Conservation (phyloP, 2,888 invertebrate species). For the Carcina quercana region DNA sequence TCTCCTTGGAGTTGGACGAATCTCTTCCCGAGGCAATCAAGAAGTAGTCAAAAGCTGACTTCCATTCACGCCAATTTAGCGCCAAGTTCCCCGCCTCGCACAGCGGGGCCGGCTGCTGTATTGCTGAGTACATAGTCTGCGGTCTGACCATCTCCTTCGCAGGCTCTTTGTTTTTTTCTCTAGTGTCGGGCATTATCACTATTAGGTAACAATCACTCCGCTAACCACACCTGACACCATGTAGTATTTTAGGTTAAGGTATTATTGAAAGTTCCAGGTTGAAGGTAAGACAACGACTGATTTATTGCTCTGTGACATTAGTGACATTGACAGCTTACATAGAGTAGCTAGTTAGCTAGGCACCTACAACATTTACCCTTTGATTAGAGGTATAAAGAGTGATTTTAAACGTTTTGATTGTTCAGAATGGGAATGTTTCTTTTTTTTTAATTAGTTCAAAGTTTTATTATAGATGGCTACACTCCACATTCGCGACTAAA, state of each 20-base stretch:
- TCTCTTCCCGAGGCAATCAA: constrained; percentile 8
- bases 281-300: too few species aligned
- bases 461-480: too few species aligned
- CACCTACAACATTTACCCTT: too few species aligned
- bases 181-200: not conserved
- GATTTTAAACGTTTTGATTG: too few species aligned
- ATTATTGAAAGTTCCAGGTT: not conserved
- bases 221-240: constrained; percentile 1
- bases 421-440: too few species aligned
- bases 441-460: too few species aligned
- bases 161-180: not conserved
- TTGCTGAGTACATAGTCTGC: constrained; percentile 1
- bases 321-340: too few species aligned
- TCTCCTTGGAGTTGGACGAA: not conserved
- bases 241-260: not conserved
- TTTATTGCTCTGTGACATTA: too few species aligned
- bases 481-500: too few species aligned
- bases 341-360: too few species aligned
- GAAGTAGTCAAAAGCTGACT: constrained; percentile 13
- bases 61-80: constrained; percentile 13
- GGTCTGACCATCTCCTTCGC: not conserved
- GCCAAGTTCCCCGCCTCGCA: constrained; percentile 1
- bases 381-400: too few species aligned
- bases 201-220: not conserved
- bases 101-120: constrained; percentile 3